phyloP scores from a whole-genome alignment of 1,140 invertebrate genomes.

The Coelopa frigida region DNA sequence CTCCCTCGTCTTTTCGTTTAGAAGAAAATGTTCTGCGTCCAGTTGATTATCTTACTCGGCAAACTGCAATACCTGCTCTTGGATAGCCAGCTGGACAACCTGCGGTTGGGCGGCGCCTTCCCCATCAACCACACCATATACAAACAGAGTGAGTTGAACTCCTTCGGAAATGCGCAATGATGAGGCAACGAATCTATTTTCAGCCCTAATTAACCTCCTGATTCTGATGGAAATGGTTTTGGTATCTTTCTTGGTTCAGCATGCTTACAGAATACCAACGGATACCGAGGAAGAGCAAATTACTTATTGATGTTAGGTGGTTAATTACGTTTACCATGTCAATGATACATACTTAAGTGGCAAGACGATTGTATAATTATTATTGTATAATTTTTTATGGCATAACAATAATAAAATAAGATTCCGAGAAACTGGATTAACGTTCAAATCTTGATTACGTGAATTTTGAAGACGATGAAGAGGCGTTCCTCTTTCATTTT shows the following conservation, averaged over 20 bases:
- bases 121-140: constrained; percentile 39
- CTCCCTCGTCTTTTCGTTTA: constrained; percentile 3
- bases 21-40: constrained; percentile 41
- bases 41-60: constrained; percentile 34
- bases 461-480: too few relatives aligned
- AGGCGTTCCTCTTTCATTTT: too few relatives aligned
- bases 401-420: too few relatives aligned
- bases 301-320: too few relatives aligned
- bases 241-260: constrained; percentile 35
- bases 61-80: constrained; percentile 36
- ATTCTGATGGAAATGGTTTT: constrained; percentile 40
- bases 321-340: too few relatives aligned
- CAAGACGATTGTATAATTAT: too few relatives aligned
- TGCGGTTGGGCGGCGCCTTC: constrained; percentile 32
- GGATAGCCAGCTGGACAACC: constrained; percentile 28
- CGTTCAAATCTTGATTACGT: too few relatives aligned
- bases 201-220: constrained; percentile 37
- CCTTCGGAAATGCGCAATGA: background rate
- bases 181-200: constrained; percentile 2
- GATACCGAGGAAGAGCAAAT: too few relatives aligned
- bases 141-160: constrained; percentile 32
- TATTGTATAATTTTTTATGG: too few relatives aligned
- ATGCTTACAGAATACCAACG: constrained; percentile 34
- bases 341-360: too few relatives aligned
- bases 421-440: too few relatives aligned